Conservation (phyloP, 2,113 vertebrate species). For the Symphodus melops region DNA sequence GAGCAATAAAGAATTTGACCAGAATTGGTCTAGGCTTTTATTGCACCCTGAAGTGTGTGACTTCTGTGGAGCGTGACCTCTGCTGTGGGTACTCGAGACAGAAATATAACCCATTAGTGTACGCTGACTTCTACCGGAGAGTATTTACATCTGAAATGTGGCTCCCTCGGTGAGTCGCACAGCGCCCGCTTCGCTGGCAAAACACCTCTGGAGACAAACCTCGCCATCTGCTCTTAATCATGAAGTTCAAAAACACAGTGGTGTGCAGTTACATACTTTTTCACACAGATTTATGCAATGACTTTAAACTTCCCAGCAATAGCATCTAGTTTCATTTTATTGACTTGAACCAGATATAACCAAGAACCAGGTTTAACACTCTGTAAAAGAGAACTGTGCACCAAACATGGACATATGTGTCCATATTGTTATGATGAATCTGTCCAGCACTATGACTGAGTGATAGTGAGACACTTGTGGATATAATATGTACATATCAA, state of each 20-base stretch:
- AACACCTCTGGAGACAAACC: not conserved
- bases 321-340: not conserved
- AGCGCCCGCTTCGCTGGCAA: not conserved
- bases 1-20: slow-evolving; percentile 30
- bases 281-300: not conserved
- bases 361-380: not conserved
- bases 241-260: not conserved
- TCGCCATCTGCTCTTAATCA: not conserved
- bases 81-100: slow-evolving; percentile 11
- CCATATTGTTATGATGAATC: too few relatives aligned
- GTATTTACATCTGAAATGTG: slow-evolving; percentile 13
- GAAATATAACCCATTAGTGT: slow-evolving; percentile 19
- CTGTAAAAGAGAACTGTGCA: not conserved
- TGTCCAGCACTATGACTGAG: too few relatives aligned
- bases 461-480: too few relatives aligned
- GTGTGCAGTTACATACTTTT: not conserved
- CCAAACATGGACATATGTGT: too few relatives aligned
- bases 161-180: not conserved
- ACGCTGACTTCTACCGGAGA: not conserved
- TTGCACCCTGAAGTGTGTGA: slow-evolving; percentile 32
- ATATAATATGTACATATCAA: too few relatives aligned
- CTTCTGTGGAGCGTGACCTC: slow-evolving; percentile 17
- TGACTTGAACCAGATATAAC: not conserved
- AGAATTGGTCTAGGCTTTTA: slow-evolving; percentile 32
- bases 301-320: not conserved